Conservation (phyloP, 2,797 vertebrate species). For the Oreonectes daqikongensis region DNA sequence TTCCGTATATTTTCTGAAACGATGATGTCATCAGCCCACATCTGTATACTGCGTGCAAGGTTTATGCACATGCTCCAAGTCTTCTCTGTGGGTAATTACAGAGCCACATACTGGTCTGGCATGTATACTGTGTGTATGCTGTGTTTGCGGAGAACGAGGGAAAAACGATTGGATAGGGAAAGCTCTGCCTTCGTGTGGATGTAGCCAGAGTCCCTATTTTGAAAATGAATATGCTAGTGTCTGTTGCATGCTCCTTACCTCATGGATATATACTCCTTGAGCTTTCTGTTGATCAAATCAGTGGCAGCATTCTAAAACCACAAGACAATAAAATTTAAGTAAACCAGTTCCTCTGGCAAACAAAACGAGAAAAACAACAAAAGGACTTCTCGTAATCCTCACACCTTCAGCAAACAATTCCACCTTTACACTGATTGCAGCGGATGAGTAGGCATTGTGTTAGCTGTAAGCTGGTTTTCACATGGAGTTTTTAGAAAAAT, state of each 20-base stretch:
- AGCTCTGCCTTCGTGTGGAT: too few relatives aligned
- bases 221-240: neutral
- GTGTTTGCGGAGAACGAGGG: too few relatives aligned
- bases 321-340: too few relatives aligned
- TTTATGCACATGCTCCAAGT: too few relatives aligned
- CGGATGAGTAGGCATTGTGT: neutral
- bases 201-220: neutral
- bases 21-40: too few relatives aligned
- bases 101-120: too few relatives aligned
- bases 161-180: too few relatives aligned
- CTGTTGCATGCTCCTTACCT: constrained; percentile 75
- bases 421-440: constrained; percentile 2
- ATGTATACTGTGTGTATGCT: too few relatives aligned
- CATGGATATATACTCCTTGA: constrained; percentile 95
- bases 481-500: neutral
- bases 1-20: too few relatives aligned
- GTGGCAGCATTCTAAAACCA: constrained; percentile 84
- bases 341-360: neutral
- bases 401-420: constrained; percentile 35
- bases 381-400: constrained; percentile 21
- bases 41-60: too few relatives aligned
- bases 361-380: constrained; percentile 8
- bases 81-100: too few relatives aligned
- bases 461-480: constrained; percentile 12
- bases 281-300: constrained; percentile 93